Conservation (phyloP, 1,140 invertebrate species). For the Conus betulinus region DNA sequence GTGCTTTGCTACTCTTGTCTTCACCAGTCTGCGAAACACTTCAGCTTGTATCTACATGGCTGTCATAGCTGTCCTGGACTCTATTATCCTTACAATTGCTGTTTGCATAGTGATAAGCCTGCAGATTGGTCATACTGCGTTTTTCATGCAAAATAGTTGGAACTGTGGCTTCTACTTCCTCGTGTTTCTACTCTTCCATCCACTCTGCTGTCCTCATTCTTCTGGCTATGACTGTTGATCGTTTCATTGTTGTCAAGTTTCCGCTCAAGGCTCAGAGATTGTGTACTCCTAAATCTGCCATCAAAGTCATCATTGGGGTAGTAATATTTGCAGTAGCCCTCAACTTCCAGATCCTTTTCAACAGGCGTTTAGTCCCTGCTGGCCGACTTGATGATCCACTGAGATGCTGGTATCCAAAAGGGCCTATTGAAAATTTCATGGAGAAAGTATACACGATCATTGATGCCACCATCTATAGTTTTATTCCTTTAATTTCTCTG, state of each 20-base stretch:
- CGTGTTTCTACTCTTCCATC: slow-evolving; percentile 52
- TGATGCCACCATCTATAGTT: no score
- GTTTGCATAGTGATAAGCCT: background rate
- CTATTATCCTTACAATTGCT: slow-evolving; percentile 52
- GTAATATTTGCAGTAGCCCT: slow-evolving; percentile 29
- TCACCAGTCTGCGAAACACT: slow-evolving; percentile 52
- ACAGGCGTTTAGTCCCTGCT: background rate
- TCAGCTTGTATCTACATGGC: slow-evolving; percentile 68
- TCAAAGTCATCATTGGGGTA: slow-evolving; percentile 42
- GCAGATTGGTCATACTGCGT: background rate
- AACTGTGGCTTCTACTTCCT: slow-evolving; percentile 44
- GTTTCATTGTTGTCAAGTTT: slow-evolving; percentile 58
- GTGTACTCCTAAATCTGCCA: slow-evolving; percentile 35
- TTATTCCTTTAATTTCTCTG: no score
- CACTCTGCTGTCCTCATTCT: slow-evolving; percentile 59
- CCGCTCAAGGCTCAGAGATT: slow-evolving; percentile 53
- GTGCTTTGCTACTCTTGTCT: slow-evolving; percentile 57
- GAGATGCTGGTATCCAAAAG: background rate
- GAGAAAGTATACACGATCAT: background rate
- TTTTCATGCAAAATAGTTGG: background rate
- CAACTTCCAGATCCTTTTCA: slow-evolving; percentile 28
- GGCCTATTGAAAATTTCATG: slow-evolving; percentile 15
- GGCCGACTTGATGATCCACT: background rate
- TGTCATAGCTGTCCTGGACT: slow-evolving; percentile 60
- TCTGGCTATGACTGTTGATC: slow-evolving; percentile 65